Evolutionary conservation across 1,140 invertebrate genomes (phyloP).

Genomic region (Apis laboriosa): DNA sequence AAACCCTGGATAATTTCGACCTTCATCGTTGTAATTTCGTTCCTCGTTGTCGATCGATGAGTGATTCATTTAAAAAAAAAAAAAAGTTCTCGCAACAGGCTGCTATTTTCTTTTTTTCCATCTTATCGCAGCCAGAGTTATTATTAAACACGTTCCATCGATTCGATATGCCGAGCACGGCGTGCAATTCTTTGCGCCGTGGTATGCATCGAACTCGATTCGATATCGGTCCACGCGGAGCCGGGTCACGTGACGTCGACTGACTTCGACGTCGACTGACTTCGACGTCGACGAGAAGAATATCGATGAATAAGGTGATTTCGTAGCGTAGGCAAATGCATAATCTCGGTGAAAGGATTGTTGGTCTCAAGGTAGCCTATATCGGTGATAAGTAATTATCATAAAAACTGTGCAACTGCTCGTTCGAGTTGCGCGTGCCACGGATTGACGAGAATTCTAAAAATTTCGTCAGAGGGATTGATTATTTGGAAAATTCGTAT

Average conservation of each 20-base stretch:
- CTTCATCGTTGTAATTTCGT: not conserved
- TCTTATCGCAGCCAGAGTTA: not conserved
- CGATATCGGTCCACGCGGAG: not conserved
- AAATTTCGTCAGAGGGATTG: too few relatives aligned
- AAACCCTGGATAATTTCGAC: not conserved
- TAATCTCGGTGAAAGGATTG: too few relatives aligned
- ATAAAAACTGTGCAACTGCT: too few relatives aligned
- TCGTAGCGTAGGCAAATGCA: too few relatives aligned
- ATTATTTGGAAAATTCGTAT: too few relatives aligned
- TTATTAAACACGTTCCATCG: slow-evolving; percentile 24
- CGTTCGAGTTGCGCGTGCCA: too few relatives aligned
- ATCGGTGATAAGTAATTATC: too few relatives aligned
- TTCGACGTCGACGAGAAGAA: not conserved
- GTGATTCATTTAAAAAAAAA: not conserved
- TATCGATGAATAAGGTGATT: too few relatives aligned
- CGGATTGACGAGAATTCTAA: too few relatives aligned
- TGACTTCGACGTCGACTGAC: too few relatives aligned
- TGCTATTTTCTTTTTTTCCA: not conserved
- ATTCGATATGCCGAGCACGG: not conserved
- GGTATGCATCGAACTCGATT: not conserved
- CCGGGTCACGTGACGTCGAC: not conserved
- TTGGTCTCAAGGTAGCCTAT: too few relatives aligned
- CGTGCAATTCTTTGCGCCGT: not conserved
- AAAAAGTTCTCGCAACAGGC: not conserved
- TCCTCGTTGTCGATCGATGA: not conserved